Evolutionary conservation across 2,113 vertebrate species (phyloP).

Genomic region (Taurulus bubalis): DNA sequence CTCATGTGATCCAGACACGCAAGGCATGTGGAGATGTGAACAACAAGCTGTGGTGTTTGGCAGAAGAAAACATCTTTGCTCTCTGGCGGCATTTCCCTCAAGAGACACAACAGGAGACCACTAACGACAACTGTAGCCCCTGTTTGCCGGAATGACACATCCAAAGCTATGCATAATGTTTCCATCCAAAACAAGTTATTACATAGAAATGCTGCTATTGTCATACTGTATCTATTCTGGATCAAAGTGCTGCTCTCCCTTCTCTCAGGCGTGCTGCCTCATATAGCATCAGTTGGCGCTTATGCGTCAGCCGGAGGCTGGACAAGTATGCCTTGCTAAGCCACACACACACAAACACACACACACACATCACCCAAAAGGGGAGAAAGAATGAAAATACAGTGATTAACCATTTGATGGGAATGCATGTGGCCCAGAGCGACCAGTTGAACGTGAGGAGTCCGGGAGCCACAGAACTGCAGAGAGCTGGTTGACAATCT

Average conservation of each 20-base stretch:
- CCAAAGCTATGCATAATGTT: conserved; percentile 49
- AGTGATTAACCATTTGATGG: conserved; percentile 54
- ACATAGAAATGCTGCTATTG: conserved; percentile 40
- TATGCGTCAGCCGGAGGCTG: conserved; percentile 60
- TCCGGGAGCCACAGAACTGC: conserved; percentile 20
- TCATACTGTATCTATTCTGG: conserved; percentile 57
- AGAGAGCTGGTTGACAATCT: conserved; percentile 16
- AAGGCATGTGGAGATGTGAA: background rate
- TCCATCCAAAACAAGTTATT: conserved; percentile 50
- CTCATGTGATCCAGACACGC: conserved; percentile 3
- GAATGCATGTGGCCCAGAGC: conserved; percentile 35
- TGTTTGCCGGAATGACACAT: conserved; percentile 65
- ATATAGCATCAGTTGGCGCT: conserved; percentile 60
- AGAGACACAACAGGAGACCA: conserved; percentile 63
- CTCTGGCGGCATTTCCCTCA: conserved; percentile 48
- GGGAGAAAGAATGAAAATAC: conserved; percentile 40
- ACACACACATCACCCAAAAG: conserved; percentile 19
- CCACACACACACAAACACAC: conserved; percentile 23
- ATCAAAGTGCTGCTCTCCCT: conserved; percentile 51
- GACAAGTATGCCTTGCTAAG: conserved; percentile 48
- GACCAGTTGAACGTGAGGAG: conserved; percentile 45
- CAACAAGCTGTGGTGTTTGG: conserved; percentile 13
- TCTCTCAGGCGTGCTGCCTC: conserved; percentile 49
- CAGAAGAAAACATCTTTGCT: conserved; percentile 31
- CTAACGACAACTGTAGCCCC: conserved; percentile 66